These are phyloP conservation scores for Sterrhoptilus dennistouni DNA, from an alignment of 2,113 vertebrate species.

Conservation along the genomic window DNA sequence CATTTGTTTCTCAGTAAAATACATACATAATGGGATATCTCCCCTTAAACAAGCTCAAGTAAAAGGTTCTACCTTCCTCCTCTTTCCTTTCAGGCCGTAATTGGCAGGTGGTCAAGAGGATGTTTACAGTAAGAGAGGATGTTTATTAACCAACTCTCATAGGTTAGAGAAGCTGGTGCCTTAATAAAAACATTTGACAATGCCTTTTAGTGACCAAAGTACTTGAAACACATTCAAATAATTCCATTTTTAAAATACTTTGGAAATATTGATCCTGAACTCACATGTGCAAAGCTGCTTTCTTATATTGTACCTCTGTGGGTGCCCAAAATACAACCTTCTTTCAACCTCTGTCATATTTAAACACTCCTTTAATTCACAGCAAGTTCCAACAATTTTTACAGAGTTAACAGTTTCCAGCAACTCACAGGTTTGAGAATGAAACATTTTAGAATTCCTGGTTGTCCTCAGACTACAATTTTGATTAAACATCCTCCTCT, in stretches of 20 bases:
- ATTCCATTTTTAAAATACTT: neutral
- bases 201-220: neutral
- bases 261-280: neutral
- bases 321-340: neutral
- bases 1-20: neutral
- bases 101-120: slow-evolving; percentile 31
- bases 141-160: slow-evolving; percentile 32
- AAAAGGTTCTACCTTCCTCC: neutral
- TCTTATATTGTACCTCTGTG: neutral
- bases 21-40: neutral
- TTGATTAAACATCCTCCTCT: neutral
- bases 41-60: neutral
- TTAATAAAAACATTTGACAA: slow-evolving; percentile 14
- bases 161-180: neutral
- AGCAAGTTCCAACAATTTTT: neutral
- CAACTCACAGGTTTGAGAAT: rapidly evolving
- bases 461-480: neutral
- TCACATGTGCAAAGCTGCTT: neutral
- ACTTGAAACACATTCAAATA: neutral
- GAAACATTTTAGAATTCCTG: neutral
- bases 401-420: neutral
- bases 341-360: neutral
- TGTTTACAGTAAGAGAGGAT: slow-evolving; percentile 56
- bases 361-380: neutral
- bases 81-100: neutral